phyloP scores from a whole-genome alignment of 2,797 vertebrate species.

The Bradypodion pumilum region DNA sequence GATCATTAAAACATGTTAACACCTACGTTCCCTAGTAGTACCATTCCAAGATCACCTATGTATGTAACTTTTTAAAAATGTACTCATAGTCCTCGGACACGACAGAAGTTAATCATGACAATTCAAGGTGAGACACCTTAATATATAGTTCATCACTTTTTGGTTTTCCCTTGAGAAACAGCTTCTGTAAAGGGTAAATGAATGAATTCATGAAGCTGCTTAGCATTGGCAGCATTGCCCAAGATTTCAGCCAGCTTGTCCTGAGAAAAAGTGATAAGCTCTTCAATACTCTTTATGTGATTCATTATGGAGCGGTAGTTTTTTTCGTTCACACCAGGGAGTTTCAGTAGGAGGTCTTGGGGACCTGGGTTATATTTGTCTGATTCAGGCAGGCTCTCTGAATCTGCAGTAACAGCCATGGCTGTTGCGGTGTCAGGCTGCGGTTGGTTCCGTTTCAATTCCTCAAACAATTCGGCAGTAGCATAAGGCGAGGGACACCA shows the following conservation, averaged over 20 bases:
- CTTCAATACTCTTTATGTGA: constrained; percentile 83
- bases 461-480: constrained; percentile 91
- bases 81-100: background rate
- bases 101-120: background rate
- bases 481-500: constrained; percentile 95
- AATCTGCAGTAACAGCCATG: constrained; percentile 87
- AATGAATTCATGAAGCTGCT: constrained; percentile 88
- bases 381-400: constrained; percentile 83
- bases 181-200: constrained; percentile 79
- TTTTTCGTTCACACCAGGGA: constrained; percentile 92
- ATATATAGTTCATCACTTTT: constrained; percentile 59
- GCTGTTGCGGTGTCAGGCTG: constrained; percentile 85
- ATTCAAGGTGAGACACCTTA: background rate
- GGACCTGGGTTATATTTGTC: constrained; percentile 92
- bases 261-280: constrained; percentile 82
- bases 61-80: background rate
- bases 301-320: constrained; percentile 85
- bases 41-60: background rate
- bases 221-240: constrained; percentile 80
- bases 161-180: constrained; percentile 66
- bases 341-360: constrained; percentile 92
- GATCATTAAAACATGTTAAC: background rate
- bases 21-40: background rate
- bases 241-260: constrained; percentile 82
- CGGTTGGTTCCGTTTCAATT: constrained; percentile 83